A percentile compares a stretch with the other conserved stretches of the same genome.
Evolutionary conservation across 2,888 invertebrate genomes (phyloP).

Genomic region (Aquatica leii): DNA sequence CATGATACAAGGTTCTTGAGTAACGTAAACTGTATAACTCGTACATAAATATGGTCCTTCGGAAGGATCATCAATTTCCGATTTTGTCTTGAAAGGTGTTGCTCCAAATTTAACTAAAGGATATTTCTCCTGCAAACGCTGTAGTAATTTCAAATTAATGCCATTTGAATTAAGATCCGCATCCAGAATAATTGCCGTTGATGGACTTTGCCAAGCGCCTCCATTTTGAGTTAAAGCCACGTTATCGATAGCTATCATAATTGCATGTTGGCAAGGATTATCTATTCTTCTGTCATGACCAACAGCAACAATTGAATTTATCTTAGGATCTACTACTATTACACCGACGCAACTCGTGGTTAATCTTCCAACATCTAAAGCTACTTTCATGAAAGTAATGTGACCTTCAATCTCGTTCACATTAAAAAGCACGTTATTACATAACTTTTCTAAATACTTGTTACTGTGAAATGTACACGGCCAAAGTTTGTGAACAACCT

Average conservation of each 20-base stretch:
- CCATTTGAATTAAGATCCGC: slow-evolving; percentile 53
- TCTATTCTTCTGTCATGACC: slow-evolving; percentile 66
- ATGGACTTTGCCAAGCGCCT: slow-evolving; percentile 69
- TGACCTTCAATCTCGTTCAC: slow-evolving; percentile 65
- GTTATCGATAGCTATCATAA: slow-evolving; percentile 85
- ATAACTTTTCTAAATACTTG: slow-evolving; percentile 73
- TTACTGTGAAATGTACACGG: slow-evolving; percentile 87
- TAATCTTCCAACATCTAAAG: slow-evolving; percentile 64
- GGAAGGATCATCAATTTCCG: slow-evolving; percentile 51
- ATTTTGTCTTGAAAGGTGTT: slow-evolving; percentile 56
- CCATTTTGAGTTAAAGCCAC: slow-evolving; percentile 85
- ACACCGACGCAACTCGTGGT: slow-evolving; percentile 57
- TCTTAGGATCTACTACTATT: slow-evolving; percentile 78
- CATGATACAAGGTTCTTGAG: slow-evolving; percentile 91
- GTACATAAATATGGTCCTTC: slow-evolving; percentile 84
- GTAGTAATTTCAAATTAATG: slow-evolving; percentile 59
- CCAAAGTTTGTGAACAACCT: slow-evolving; percentile 71
- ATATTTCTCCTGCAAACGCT: slow-evolving; percentile 57
- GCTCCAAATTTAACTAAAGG: slow-evolving; percentile 62
- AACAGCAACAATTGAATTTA: slow-evolving; percentile 71
- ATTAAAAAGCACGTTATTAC: slow-evolving; percentile 69
- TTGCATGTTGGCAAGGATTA: slow-evolving; percentile 83
- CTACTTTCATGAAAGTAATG: slow-evolving; percentile 66
- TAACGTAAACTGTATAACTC: slow-evolving; percentile 83
- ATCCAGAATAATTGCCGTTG: neutral